A percentile compares a stretch with the other conserved stretches of the same genome.
Conservation (phyloP, 1,140 invertebrate genomes). For the Amphibalanus amphitrite region DNA sequence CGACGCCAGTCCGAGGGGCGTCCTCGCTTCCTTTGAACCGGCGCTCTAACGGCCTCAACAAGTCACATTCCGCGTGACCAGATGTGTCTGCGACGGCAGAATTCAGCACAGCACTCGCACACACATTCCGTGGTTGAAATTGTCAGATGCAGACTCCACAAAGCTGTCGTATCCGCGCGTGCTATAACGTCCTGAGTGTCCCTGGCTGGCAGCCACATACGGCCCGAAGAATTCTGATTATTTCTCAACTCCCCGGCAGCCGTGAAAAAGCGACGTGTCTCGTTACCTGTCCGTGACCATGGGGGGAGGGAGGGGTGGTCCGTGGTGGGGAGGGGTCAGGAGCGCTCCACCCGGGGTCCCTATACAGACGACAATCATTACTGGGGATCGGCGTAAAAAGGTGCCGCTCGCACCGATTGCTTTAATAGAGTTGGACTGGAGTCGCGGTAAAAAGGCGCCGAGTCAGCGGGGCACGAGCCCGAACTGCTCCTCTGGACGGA, state of each 20-base stretch:
- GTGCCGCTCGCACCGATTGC: not conserved
- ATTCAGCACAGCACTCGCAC: not conserved
- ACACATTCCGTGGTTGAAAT: not conserved
- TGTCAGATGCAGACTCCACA: not conserved
- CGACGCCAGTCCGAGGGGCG: too few relatives aligned
- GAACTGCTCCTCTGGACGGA: not conserved
- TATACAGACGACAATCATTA: slow-evolving; percentile 1
- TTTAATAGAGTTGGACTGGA: not conserved
- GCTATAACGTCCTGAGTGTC: too few relatives aligned
- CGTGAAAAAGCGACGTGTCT: not conserved
- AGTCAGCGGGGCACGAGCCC: not conserved
- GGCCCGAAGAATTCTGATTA: not conserved
- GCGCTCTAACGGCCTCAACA: not conserved
- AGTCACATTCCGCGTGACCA: not conserved
- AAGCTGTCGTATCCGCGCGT: too few relatives aligned
- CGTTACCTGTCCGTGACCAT: not conserved
- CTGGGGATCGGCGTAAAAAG: not conserved
- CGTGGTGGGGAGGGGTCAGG: too few relatives aligned
- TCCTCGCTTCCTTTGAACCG: not conserved
- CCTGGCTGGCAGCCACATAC: too few relatives aligned
- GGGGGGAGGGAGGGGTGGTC: too few relatives aligned
- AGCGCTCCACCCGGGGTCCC: not conserved
- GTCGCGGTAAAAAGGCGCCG: not conserved
- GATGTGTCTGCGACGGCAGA: not conserved
- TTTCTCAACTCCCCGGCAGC: not conserved